These are phyloP conservation scores for Iselma pallidipennis DNA, from an alignment of 2,888 invertebrate species.

Conservation along the genomic window DNA sequence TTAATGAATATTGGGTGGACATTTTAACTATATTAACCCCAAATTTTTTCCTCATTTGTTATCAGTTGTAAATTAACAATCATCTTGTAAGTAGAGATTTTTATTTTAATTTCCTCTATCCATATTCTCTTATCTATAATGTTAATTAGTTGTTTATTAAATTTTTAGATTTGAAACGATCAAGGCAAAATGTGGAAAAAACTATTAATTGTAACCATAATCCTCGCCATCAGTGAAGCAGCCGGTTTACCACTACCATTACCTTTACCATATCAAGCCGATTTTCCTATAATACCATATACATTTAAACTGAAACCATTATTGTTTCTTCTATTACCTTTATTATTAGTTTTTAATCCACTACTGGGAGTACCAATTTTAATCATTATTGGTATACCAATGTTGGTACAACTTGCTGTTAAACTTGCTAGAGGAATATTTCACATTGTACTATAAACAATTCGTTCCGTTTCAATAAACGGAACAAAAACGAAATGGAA, in stretches of 20 bases:
- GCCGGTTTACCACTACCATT: not conserved
- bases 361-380: too few relatives aligned
- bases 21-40: not conserved
- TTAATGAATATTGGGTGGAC: not conserved
- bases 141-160: too few relatives aligned
- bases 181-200: not conserved
- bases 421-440: too few relatives aligned
- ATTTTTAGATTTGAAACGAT: too few relatives aligned
- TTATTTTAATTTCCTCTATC: not conserved
- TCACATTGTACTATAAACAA: too few relatives aligned
- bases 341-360: not conserved
- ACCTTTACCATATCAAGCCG: not conserved
- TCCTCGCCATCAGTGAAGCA: not conserved
- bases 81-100: not conserved
- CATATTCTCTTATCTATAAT: too few relatives aligned
- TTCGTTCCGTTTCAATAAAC: too few relatives aligned
- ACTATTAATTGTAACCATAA: not conserved
- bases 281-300: not conserved
- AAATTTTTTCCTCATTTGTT: not conserved
- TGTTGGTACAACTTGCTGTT: not conserved
- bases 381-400: not conserved
- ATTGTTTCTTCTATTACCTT: not conserved
- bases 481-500: too few relatives aligned
- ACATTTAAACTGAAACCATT: too few relatives aligned
- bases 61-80: not conserved